Base-by-base conservation (phyloP, 1,140 invertebrate genomes). In the Panagrolaimus sp. region DNA sequence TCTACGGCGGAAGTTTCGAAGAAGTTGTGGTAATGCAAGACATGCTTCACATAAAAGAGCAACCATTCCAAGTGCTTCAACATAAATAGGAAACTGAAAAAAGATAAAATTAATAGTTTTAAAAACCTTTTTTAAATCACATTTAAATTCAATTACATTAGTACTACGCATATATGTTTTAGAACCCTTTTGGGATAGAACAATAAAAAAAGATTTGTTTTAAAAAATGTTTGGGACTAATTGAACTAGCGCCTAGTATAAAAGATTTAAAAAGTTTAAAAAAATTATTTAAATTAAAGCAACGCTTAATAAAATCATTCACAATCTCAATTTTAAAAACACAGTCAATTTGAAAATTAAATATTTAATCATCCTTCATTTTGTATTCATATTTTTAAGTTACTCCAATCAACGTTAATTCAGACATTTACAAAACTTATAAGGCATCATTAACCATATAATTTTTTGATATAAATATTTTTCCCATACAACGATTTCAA, bases 21-120 rank as follows among this genome's bases (percentile, higher is more conserved):
- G 86, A 80, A 97, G 90, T 84, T 98, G 94, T 43, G 93, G 93
- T 13, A 90, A 88, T 69, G 92, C 96, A 23, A 98, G 84, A 90
- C 96, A 92, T 23, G 96, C 94, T 86, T 98, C 96, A 8, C 91
- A 92, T 82, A 98, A 91, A 44, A 98, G 88, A 61, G 96, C 92
- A 47, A 95, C 83, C 84, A 98, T 92, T 65, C 96, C 94, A 70
- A 96, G 87, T 23, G 88, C 83, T 85, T 96, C 92, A 57, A 96
- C 90, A 84, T 93, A 93, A 73, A 90, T 85, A 16, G 88, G 84
- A 75, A 63, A 66, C 74, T 75, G 65, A 69, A 75, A 71, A 64
- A 9, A 48, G 11, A n/a, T n/a, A 68, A 73, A 72, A 14, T 44
- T 27, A 51, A n/a, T n/a, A 16, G n/a, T 48, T 23, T n/a, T n/a